phyloP scores from a whole-genome alignment of 2,797 vertebrate genomes.

The Anguilla obscura region DNA sequence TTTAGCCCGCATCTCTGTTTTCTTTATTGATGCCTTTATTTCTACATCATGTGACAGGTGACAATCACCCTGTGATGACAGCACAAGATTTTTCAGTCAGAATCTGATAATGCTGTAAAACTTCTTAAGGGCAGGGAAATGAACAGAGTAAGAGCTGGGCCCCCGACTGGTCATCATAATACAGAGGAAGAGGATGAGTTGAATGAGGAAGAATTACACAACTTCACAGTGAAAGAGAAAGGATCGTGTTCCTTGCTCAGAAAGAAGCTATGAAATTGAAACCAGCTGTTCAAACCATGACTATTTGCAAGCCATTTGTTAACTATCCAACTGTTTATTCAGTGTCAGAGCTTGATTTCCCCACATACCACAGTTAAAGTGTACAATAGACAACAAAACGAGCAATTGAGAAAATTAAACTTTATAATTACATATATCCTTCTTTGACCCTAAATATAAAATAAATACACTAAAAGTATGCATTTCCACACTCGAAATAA shows the following conservation, averaged over 20 bases:
- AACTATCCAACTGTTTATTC: slow-evolving; percentile 74
- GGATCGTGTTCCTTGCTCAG: slow-evolving; percentile 27
- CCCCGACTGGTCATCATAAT: neutral
- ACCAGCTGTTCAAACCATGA: slow-evolving; percentile 78
- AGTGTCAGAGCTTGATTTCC: slow-evolving; percentile 59
- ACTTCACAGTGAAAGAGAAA: slow-evolving; percentile 28
- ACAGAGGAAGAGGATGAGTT: slow-evolving; percentile 18
- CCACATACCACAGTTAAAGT: slow-evolving; percentile 67
- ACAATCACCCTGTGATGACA: neutral
- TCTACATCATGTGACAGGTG: neutral
- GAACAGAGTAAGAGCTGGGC: neutral
- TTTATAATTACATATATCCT: neutral
- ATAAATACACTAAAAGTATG: neutral
- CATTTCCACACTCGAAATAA: slow-evolving; percentile 13
- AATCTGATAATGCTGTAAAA: slow-evolving; percentile 15
- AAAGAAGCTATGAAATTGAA: slow-evolving; percentile 58
- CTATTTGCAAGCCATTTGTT: slow-evolving; percentile 74
- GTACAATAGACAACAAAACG: slow-evolving; percentile 54
- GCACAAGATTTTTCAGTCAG: neutral
- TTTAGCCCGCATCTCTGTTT: neutral
- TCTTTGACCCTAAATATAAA: neutral
- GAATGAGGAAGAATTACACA: slow-evolving; percentile 10
- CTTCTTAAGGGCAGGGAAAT: neutral
- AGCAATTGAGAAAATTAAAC: neutral
- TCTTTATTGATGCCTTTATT: neutral